Base-by-base conservation (phyloP, 2,113 vertebrate species). In the Felis chaus region DNA sequence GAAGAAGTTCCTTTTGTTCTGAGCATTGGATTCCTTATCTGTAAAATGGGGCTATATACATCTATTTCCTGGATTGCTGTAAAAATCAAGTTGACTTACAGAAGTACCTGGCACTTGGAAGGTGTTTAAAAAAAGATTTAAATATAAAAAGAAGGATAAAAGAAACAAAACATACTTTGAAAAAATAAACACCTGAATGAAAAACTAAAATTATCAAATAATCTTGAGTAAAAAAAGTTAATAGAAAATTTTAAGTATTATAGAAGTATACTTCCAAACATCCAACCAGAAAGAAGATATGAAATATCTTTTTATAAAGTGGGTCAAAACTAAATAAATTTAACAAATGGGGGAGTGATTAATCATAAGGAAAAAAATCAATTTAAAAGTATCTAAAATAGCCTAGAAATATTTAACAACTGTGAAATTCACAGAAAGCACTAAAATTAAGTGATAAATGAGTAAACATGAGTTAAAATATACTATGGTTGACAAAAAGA, bases 201-300 rank as follows among this genome's bases (percentile, higher is more conserved):
- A 94, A 95, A 94, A 92, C 13, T 81, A 92, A 94, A 91, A 84
- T 88, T 45, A 89, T 21, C 66, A 41, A 45, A 25, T 95, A 81
- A 80, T 84, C 88, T 3, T 83, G 53, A 89, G 16, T 39, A 83
- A 81, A 97, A 3, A 73, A 7, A 66, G 19, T 66, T 78, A 39
- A 94, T 10, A 29, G 74, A 88, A 69, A 96, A n/a, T 76, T 90
- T 76, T 86, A 93, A 89, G 23, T 73, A 71, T 91, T 88, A 69
- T 25, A 82, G 19, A 84, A 89, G 36, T 76, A 80, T 19, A 92
- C 3, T 71, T 95, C 36, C 31, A 92, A 57, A 39, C 10, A 78
- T 29, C 27, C 50, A 93, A 93, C 21, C 41, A 93, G 45, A 53
- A 36, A 13, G 23, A 86, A 78, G 29, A 61, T 23, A 65, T 63